Conservation (phyloP, 1,140 invertebrate genomes). For the Papilio machaon region DNA sequence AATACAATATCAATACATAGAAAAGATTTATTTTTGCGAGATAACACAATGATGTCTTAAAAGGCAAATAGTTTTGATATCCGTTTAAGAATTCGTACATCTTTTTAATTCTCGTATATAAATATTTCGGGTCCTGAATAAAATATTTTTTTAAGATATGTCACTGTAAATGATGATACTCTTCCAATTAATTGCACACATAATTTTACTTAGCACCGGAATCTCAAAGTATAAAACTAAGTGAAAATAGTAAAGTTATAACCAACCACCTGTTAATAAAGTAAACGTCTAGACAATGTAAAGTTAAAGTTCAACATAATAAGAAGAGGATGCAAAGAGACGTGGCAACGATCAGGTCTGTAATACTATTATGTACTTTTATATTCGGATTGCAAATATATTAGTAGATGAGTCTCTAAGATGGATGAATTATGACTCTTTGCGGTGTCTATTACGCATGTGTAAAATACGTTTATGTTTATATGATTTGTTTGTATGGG, state of each 20-base stretch:
- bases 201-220: too few relatives aligned
- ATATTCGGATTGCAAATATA: slow-evolving; percentile 37
- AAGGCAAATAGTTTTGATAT: background rate
- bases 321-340: background rate
- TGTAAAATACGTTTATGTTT: slow-evolving; percentile 39
- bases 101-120: background rate
- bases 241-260: too few relatives aligned
- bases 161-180: background rate
- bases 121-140: background rate
- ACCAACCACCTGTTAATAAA: background rate
- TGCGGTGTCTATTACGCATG: slow-evolving; percentile 38
- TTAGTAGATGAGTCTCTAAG: slow-evolving; percentile 16
- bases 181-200: too few relatives aligned
- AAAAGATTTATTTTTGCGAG: slow-evolving; percentile 13
- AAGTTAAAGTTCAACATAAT: slow-evolving; percentile 4
- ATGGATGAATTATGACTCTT: slow-evolving; percentile 33
- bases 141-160: background rate
- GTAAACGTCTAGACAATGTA: background rate
- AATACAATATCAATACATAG: slow-evolving; percentile 24
- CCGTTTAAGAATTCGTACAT: background rate
- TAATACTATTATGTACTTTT: slow-evolving; percentile 36
- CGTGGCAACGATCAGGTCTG: slow-evolving; percentile 5
- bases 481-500: slow-evolving; percentile 38
- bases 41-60: background rate
- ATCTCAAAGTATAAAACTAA: too few relatives aligned